Evolutionary conservation across 2,113 vertebrate species (phyloP), one percentile per base, ranked within the genome.

Genomic region (Aix galericulata): DNA sequence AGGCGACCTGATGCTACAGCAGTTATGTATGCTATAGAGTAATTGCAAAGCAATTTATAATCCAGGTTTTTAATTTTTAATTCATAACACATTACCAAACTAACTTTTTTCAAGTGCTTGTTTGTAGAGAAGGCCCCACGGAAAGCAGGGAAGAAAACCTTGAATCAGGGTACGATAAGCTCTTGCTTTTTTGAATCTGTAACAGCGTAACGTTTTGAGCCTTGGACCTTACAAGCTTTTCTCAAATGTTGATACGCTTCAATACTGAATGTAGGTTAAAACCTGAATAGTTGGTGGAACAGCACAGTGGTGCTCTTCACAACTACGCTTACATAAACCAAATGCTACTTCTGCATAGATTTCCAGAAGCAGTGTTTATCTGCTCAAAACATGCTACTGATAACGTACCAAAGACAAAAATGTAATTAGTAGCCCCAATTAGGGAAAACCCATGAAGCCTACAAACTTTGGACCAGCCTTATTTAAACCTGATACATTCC

Each of bases 101-200:
- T 0, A n/a, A 85, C 40, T 11, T 77, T 36, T 67, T 55, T 29
- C 8, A 25, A 1, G 0, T 40, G 42, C 8, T 26, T 64, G 13
- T 4, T 42, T 68, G 25, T 64, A 21, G 8, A 1, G 32, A 69
- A 32, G 23, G 11, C 27, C 38, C 12, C 9, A 38, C 9, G 10
- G 22, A 68, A 15, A 38, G 44, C 13, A 44, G 8, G n/a, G 18
- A 44, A 55, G 15, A 58, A 79, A n/a, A 80, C 26, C 1, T 3
- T 13, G 46, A 29, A 26, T 68, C 6, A 13, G 26, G 16, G 10
- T n/a, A 69, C 36, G 13, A 25, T 52, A 5, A 1, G 3, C 20
- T 66, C 9, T 34, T 1, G 4, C 25, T 58, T 20, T 20, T 9
- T 22, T 4, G 1, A 55, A 40, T 18, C 13, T 0, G 0, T 52